A percentile compares a stretch with the other conserved stretches of the same genome.
Evolutionary conservation across 2,888 invertebrate species (phyloP).

Genomic region (Masnerella sp.): DNA sequence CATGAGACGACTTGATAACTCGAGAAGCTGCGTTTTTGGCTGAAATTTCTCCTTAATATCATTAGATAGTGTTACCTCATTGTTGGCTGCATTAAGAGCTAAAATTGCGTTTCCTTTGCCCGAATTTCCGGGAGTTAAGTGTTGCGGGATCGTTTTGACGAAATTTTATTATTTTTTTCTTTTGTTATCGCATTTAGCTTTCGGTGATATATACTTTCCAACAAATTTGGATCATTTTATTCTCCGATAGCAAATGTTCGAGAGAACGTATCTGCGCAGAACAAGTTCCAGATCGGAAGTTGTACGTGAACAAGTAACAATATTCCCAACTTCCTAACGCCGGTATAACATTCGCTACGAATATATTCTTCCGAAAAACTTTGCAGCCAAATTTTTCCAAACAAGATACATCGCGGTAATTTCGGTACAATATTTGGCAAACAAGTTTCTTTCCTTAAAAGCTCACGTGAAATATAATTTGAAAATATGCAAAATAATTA

Average conservation of each 20-base stretch:
- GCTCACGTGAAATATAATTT: background rate
- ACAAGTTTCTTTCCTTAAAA: constrained; percentile 4
- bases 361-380: constrained; percentile 18
- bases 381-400: constrained; percentile 34
- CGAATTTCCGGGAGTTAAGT: constrained; percentile 7
- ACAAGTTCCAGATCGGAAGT: constrained; percentile 25
- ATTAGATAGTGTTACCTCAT: constrained; percentile 33
- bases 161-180: constrained; percentile 9
- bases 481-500: too few species aligned
- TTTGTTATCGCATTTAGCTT: background rate
- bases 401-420: constrained; percentile 12
- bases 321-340: constrained; percentile 27
- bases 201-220: background rate
- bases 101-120: constrained; percentile 25
- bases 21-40: constrained; percentile 30
- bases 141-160: constrained; percentile 7
- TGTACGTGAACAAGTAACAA: constrained; percentile 28
- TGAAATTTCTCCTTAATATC: constrained; percentile 42
- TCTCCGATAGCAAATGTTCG: constrained; percentile 1
- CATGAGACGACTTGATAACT: constrained; percentile 32
- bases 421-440: constrained; percentile 12
- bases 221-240: constrained; percentile 17
- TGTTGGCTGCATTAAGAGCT: constrained; percentile 20
- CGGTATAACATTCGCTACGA: constrained; percentile 15
- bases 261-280: background rate